Conservation (phyloP, 2,888 invertebrate species). For the Caenorhabditis wallacei region DNA sequence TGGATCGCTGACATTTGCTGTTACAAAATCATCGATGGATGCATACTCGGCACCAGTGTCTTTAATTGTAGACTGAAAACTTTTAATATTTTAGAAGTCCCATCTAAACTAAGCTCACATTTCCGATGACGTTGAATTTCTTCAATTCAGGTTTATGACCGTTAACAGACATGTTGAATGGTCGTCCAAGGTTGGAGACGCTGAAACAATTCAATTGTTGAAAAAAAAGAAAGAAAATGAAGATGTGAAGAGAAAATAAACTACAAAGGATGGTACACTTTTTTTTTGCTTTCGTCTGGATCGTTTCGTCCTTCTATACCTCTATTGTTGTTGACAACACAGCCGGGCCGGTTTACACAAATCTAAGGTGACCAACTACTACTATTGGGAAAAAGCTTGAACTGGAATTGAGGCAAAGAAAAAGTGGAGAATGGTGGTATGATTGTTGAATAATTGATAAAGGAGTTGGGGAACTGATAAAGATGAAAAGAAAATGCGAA, state of each 20-base stretch:
- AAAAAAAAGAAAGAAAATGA: conserved; percentile 4
- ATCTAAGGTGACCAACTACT: conserved; percentile 7
- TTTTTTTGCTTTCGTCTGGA: conserved; percentile 21
- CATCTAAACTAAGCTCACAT: conserved; percentile 26
- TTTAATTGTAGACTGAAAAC: conserved; percentile 61
- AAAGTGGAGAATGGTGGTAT: conserved; percentile 25
- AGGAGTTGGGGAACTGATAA: conserved; percentile 36
- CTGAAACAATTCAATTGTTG: conserved; percentile 33
- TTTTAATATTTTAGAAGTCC: neutral
- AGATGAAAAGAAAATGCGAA: conserved; percentile 23
- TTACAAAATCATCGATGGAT: conserved; percentile 77
- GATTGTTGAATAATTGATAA: conserved; percentile 41
- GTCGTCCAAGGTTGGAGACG: conserved; percentile 63
- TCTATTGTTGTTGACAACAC: conserved; percentile 29
- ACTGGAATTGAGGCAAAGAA: conserved; percentile 18
- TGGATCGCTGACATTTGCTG: conserved; percentile 68
- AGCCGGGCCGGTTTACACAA: conserved; percentile 38
- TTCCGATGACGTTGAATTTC: conserved; percentile 54
- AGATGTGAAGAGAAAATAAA: no score
- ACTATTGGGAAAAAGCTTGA: conserved; percentile 15
- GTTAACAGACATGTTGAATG: conserved; percentile 63
- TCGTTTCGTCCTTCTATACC: conserved; percentile 3
- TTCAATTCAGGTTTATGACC: conserved; percentile 59
- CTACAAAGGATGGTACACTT: conserved; percentile 16
- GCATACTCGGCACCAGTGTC: conserved; percentile 60